Evolutionary conservation across 2,888 invertebrate genomes (phyloP).

Genomic region (Philereme vetulata): DNA sequence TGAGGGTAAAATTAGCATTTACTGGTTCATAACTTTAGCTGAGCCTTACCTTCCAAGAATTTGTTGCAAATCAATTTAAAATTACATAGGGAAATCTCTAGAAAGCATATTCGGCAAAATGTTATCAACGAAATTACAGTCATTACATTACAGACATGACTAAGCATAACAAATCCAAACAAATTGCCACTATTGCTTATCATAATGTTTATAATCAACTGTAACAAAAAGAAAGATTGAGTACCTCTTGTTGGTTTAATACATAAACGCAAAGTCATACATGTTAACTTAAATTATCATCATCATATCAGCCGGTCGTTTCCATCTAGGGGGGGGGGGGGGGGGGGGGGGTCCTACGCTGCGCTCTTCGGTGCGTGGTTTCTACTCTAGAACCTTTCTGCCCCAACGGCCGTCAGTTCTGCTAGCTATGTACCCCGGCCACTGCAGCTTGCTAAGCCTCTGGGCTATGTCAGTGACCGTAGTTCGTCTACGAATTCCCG

Average conservation of each 20-base stretch:
- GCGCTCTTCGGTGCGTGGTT: too few relatives aligned
- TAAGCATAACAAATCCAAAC: conserved; percentile 11
- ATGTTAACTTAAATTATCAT: not conserved
- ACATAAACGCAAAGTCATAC: not conserved
- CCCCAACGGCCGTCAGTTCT: too few relatives aligned
- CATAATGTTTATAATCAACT: conserved; percentile 7
- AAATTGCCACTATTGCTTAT: conserved; percentile 11
- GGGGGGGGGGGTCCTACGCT: too few relatives aligned
- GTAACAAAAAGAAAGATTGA: conserved; percentile 9
- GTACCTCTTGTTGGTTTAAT: not conserved
- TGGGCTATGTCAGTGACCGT: too few relatives aligned
- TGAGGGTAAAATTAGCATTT: too few relatives aligned
- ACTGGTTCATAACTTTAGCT: too few relatives aligned
- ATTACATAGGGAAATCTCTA: not conserved
- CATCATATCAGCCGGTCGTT: not conserved
- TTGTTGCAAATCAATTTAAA: not conserved
- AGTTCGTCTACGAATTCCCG: too few relatives aligned
- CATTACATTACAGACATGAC: conserved; percentile 1
- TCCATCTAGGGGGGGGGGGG: too few relatives aligned
- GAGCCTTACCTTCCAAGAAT: too few relatives aligned
- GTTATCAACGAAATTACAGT: not conserved
- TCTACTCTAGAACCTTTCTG: too few relatives aligned
- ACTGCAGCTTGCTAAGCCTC: too few relatives aligned
- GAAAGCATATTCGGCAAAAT: not conserved
- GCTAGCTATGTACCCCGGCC: too few relatives aligned